Evolutionary conservation across 2,113 vertebrate genomes (phyloP).

Genomic region (Callionymus lyra): DNA sequence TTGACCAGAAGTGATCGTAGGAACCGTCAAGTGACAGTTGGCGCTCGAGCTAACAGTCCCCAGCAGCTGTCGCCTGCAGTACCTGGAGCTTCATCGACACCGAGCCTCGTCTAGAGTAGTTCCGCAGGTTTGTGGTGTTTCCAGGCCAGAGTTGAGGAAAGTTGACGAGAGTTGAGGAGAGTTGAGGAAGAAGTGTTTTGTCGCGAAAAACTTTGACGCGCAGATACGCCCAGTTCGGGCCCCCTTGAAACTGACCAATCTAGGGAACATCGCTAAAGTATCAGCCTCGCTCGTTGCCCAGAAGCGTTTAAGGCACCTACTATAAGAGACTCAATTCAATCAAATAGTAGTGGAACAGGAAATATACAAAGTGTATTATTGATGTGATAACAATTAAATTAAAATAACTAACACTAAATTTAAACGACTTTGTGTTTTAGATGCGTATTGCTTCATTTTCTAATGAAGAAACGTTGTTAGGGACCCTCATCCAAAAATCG

Average conservation of each 20-base stretch:
- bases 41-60: neutral
- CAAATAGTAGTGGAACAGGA: no score
- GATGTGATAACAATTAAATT: no score
- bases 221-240: constrained; percentile 57
- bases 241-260: constrained; percentile 51
- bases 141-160: neutral
- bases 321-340: no score
- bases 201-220: neutral
- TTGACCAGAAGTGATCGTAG: neutral
- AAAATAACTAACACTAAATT: no score
- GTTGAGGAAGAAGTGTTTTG: neutral
- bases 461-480: no score
- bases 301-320: no score
- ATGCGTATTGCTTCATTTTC: no score
- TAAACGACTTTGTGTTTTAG: no score
- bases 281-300: no score
- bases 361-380: no score
- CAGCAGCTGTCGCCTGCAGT: neutral
- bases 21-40: neutral
- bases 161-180: neutral
- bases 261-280: constrained; percentile 46
- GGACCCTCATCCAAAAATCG: no score
- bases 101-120: no score
- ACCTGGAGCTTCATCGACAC: neutral
- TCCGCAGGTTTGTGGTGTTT: neutral